Percentiles rank a stretch among this genome's conserved stretches.
These are phyloP conservation scores for Rhagonycha lutea DNA, from an alignment of 2,888 invertebrate species.

Conservation along the genomic window DNA sequence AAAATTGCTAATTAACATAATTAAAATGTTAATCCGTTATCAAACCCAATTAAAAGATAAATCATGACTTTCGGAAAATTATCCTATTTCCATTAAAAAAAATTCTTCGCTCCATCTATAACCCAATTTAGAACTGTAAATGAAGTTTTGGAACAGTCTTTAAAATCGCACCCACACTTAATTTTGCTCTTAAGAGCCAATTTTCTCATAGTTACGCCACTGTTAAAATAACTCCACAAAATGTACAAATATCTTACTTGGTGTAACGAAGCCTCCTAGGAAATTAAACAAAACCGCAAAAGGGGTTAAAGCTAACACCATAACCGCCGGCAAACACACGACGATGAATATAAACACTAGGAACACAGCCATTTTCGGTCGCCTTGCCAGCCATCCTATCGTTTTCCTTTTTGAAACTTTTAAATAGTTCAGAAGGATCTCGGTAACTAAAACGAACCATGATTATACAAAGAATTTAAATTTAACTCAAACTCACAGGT, in stretches of 20 bases:
- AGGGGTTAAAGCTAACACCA: not conserved
- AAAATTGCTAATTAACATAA: too few relatives aligned
- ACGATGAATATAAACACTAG: not conserved
- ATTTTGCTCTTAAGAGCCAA: not conserved
- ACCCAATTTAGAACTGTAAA: too few relatives aligned
- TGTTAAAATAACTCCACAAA: not conserved
- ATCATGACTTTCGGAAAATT: too few relatives aligned
- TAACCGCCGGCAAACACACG: constrained; percentile 7
- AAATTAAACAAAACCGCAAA: constrained; percentile 4
- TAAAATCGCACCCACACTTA: too few relatives aligned
- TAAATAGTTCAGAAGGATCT: not conserved
- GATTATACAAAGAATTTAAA: not conserved
- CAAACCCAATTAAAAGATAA: too few relatives aligned
- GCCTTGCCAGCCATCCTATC: constrained; percentile 14
- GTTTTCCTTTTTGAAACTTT: not conserved
- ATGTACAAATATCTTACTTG: not conserved
- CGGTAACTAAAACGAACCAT: not conserved
- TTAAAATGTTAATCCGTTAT: too few relatives aligned
- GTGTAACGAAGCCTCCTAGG: constrained; percentile 5
- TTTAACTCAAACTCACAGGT: not conserved
- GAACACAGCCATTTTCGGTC: not conserved
- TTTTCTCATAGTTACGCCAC: not conserved
- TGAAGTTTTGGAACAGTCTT: too few relatives aligned
- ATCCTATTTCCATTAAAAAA: too few relatives aligned
- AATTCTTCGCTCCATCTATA: too few relatives aligned